Evolutionary conservation across 2,113 vertebrate species (phyloP).

Genomic region (Vulpes vulpes): DNA sequence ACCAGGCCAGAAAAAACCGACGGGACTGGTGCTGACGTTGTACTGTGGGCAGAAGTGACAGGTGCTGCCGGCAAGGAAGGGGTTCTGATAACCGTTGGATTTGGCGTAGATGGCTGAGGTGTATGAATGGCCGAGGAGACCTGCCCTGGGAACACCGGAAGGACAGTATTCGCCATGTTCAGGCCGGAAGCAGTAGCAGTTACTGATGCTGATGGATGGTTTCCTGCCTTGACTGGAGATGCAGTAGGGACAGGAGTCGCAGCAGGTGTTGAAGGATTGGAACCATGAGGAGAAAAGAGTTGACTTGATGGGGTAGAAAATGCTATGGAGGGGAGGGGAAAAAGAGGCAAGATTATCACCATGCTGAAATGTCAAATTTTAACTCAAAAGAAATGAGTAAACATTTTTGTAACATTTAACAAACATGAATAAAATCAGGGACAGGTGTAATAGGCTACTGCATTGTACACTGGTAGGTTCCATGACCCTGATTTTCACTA

Average conservation of each 20-base stretch:
- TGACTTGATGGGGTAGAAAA: conserved; percentile 93
- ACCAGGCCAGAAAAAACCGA: conserved; percentile 94
- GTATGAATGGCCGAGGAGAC: conserved; percentile 83
- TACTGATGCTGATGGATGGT: conserved; percentile 87
- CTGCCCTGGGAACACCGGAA: conserved; percentile 88
- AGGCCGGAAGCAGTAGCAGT: conserved; percentile 84
- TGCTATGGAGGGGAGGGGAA: conserved; percentile 89
- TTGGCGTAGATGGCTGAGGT: conserved; percentile 85
- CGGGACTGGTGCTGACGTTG: conserved; percentile 90
- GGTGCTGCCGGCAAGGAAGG: conserved; percentile 82
- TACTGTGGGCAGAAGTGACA: conserved; percentile 83
- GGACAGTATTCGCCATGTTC: conserved; percentile 84
- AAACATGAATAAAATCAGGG: not conserved
- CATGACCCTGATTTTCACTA: too few species aligned
- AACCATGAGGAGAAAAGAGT: conserved; percentile 93
- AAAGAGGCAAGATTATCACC: not conserved
- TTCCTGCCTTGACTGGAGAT: conserved; percentile 89
- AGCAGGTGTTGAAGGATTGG: conserved; percentile 90
- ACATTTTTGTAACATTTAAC: not conserved
- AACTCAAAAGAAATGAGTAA: not conserved
- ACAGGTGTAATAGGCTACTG: fast-evolving
- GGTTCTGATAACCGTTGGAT: conserved; percentile 88
- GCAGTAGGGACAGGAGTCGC: conserved; percentile 91
- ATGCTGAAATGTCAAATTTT: not conserved
- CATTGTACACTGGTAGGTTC: not conserved